Evolutionary conservation across 2,888 invertebrate species (phyloP).

Genomic region (Hyppa rectilinea): DNA sequence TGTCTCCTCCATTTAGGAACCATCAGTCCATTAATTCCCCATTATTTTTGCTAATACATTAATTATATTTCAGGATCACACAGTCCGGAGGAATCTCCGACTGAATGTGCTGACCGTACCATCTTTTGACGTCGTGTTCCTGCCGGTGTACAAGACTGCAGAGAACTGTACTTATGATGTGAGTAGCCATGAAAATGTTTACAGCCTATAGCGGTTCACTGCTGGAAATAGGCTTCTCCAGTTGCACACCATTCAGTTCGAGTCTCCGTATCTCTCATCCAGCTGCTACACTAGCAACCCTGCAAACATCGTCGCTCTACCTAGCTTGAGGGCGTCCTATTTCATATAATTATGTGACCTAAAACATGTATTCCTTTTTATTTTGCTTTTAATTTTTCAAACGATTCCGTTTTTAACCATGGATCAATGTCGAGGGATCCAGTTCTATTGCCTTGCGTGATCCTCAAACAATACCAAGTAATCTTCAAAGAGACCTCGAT

Average conservation of each 20-base stretch:
- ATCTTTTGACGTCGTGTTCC: slow-evolving; percentile 68
- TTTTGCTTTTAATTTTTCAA: not conserved
- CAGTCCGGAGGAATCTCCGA: slow-evolving; percentile 55
- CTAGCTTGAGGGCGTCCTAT: too few species aligned
- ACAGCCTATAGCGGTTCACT: too few species aligned
- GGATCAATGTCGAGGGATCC: not conserved
- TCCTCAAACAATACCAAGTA: not conserved
- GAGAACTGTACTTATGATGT: slow-evolving; percentile 72
- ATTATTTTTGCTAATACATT: not conserved
- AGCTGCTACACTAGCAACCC: too few species aligned
- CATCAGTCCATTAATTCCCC: not conserved
- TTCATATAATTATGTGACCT: not conserved
- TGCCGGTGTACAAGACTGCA: slow-evolving; percentile 67
- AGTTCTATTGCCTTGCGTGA: not conserved
- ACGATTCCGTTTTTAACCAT: not conserved
- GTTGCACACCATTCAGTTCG: too few species aligned
- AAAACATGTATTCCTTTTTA: not conserved
- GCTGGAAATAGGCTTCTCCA: too few species aligned
- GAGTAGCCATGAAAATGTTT: slow-evolving; percentile 43
- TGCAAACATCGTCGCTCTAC: too few species aligned
- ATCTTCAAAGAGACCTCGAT: not conserved
- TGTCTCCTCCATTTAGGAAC: too few species aligned
- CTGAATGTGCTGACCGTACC: slow-evolving; percentile 72
- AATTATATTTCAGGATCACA: slow-evolving; percentile 60
- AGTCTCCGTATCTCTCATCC: too few species aligned